Conservation (phyloP, 2,113 vertebrate species). For the Chlorodrepanis virens region DNA sequence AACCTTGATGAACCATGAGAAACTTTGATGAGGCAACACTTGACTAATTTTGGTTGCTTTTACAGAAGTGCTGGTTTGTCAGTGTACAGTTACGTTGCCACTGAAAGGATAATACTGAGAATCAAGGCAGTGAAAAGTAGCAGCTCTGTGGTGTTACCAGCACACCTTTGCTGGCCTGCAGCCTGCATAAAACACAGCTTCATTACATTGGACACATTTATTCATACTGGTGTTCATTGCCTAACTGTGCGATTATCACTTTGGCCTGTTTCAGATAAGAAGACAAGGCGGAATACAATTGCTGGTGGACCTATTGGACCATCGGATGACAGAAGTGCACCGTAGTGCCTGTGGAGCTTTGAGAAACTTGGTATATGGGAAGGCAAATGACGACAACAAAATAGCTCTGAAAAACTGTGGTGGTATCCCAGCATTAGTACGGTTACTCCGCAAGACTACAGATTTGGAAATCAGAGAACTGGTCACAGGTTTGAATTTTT, state of each 20-base stretch:
- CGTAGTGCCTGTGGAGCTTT: slow-evolving; percentile 96
- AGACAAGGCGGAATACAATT: slow-evolving; percentile 96
- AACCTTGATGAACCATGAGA: not conserved
- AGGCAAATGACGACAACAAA: slow-evolving; percentile 98
- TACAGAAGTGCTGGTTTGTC: not conserved
- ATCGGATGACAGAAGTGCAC: slow-evolving; percentile 97
- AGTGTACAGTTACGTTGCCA: not conserved
- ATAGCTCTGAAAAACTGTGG: slow-evolving; percentile 97
- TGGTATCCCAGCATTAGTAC: slow-evolving; percentile 94
- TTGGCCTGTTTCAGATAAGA: slow-evolving; percentile 84
- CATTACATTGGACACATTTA: not conserved
- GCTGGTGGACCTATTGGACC: slow-evolving; percentile 94
- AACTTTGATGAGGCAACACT: not conserved
- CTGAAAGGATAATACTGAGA: not conserved
- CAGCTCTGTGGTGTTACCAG: not conserved
- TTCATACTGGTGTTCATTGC: not conserved
- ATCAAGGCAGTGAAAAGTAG: not conserved
- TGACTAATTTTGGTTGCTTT: not conserved
- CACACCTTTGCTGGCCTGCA: not conserved
- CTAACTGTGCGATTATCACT: not conserved
- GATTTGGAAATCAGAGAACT: slow-evolving; percentile 97
- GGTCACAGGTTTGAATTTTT: slow-evolving; percentile 88
- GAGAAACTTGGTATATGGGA: slow-evolving; percentile 96
- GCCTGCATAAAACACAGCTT: not conserved
- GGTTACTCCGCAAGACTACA: slow-evolving; percentile 91